Percentiles rank a stretch among this genome's conserved stretches.
Conservation (phyloP, 2,113 vertebrate species). For the Meriones unguiculatus region DNA sequence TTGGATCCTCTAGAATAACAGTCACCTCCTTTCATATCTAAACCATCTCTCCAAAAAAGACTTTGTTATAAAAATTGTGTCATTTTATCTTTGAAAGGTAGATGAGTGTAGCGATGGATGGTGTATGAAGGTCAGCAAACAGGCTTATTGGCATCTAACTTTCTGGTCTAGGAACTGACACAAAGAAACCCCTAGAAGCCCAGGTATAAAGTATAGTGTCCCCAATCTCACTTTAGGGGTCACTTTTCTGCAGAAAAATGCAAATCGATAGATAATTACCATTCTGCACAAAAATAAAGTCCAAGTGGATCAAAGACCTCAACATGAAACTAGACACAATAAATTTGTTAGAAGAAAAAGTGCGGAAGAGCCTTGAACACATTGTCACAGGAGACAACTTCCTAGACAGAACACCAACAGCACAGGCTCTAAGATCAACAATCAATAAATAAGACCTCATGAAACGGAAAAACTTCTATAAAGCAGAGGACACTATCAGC, state of each 20-base stretch:
- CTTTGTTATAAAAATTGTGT: not conserved
- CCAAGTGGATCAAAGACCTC: no score
- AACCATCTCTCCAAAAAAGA: not conserved
- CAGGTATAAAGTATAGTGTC: not conserved
- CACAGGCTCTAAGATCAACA: no score
- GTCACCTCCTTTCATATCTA: not conserved
- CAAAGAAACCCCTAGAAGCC: fast-evolving
- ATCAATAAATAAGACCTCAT: no score
- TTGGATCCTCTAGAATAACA: not conserved
- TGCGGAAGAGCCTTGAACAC: no score
- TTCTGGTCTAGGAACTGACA: not conserved
- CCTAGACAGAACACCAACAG: no score
- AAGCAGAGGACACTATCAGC: no score
- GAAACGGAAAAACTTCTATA: no score
- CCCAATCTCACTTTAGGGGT: not conserved
- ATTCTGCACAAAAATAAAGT: no score
- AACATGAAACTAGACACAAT: no score
- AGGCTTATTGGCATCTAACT: not conserved
- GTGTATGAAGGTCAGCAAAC: not conserved
- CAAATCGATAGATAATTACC: no score
- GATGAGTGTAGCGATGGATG: not conserved
- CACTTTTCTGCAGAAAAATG: not conserved
- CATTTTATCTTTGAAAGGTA: not conserved
- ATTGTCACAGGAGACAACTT: no score
- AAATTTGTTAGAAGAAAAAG: no score